Evolutionary conservation across 2,888 invertebrate species (phyloP), one percentile per base, ranked within the genome.

Genomic region (Diachrysia chrysitis): DNA sequence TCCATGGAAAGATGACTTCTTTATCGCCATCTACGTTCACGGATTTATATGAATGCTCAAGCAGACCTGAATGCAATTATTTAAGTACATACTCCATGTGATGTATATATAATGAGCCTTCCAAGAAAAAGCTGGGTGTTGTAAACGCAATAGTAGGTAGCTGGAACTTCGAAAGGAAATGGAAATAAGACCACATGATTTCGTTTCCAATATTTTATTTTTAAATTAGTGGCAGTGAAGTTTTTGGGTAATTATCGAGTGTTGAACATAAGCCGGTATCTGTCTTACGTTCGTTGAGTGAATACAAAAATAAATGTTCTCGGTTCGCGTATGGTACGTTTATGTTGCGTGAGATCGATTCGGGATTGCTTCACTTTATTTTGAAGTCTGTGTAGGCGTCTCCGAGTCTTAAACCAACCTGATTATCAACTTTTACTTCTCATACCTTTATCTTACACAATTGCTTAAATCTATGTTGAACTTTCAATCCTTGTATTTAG

Each of bases 221-320:
- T 95, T 95, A 94, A 94, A 92, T 95, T 95, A 94, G 93, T 95
- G 95, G 95, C 95, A 95, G 95, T 95, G 95, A 95, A 95, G 92
- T 93, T 93, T 81, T 91, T 88, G 92, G 92, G 90, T 89, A 91
- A 90, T 90, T 90, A 87, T 88, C 88, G 85, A 88, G 84, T 75
- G 78, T 88, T 85, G 87, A 93, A 93, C 90, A 83, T 82, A 95
- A 93, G 83, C 91, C 87, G 89, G 89, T 88, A 82, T 72, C 90
- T 90, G 92, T 89, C 90, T 89, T 88, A 88, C 86, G 81, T 82
- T 83, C 82, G 76, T 63, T 25, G 83, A 83, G 83, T 83, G 83
- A 87, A 83, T 90, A 89, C 83, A 90, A 91, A 90, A 89, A 90
- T 90, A 90, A 89, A 81, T 72, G 63, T 69, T 81, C 62, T 82